phyloP scores from a whole-genome alignment of 2,797 vertebrate genomes.

The Valencia hispanica region DNA sequence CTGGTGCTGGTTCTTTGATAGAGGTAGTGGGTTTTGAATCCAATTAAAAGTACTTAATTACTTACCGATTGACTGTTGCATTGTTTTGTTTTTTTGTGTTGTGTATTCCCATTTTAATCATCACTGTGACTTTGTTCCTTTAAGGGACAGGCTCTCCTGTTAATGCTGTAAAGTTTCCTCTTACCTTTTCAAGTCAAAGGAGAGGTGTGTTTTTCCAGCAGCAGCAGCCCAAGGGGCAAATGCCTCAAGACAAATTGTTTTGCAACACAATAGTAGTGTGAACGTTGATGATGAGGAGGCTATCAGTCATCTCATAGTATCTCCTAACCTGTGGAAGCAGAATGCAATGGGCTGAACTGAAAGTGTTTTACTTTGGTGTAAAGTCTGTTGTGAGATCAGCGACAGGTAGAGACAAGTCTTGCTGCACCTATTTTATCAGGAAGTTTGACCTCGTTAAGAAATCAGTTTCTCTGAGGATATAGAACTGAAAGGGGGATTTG shows the following conservation, averaged over 20 bases:
- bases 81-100: background rate
- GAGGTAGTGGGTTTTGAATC: background rate
- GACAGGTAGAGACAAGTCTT: slow-evolving; percentile 48
- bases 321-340: slow-evolving; percentile 2
- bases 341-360: slow-evolving; percentile 17
- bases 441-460: slow-evolving; percentile 15
- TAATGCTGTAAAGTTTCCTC: slow-evolving; percentile 39
- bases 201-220: slow-evolving; percentile 52
- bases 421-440: background rate
- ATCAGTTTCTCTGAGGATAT: slow-evolving; percentile 10
- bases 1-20: background rate
- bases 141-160: background rate
- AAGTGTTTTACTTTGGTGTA: slow-evolving; percentile 23
- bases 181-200: slow-evolving; percentile 42
- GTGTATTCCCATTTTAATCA: slow-evolving; percentile 19
- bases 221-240: slow-evolving; percentile 39
- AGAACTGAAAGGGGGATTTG: background rate
- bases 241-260: slow-evolving; percentile 17
- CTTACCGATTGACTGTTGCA: background rate
- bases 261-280: slow-evolving; percentile 10
- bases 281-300: background rate
- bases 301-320: slow-evolving; percentile 21
- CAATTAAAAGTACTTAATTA: background rate
- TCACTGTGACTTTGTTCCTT: too few relatives aligned
- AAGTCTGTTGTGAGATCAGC: slow-evolving; percentile 37